These are phyloP conservation scores for Drosophila fuyamai DNA, from an alignment of 1,140 invertebrate species.

Conservation along the genomic window DNA sequence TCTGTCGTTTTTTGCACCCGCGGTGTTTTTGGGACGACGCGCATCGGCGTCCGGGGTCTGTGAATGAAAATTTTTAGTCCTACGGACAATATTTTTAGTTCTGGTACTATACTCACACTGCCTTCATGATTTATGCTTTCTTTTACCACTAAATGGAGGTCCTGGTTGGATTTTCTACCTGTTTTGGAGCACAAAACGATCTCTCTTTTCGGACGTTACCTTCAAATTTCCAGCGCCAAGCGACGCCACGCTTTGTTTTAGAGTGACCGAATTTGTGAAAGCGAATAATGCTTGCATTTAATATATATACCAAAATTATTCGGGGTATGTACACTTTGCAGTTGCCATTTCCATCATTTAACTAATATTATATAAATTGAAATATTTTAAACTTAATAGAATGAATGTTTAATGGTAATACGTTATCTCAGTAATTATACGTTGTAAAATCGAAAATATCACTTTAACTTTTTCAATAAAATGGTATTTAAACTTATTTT, in stretches of 20 bases:
- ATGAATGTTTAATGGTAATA: too few relatives aligned
- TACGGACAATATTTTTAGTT: neutral
- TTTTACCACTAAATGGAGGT: neutral
- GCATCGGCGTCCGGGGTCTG: slow-evolving; percentile 79
- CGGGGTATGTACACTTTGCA: neutral
- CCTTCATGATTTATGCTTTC: slow-evolving; percentile 53
- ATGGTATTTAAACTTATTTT: too few relatives aligned
- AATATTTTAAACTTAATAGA: too few relatives aligned
- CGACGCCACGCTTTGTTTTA: slow-evolving; percentile 64
- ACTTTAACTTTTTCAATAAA: too few relatives aligned
- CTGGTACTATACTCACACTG: slow-evolving; percentile 51
- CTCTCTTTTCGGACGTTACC: slow-evolving; percentile 47
- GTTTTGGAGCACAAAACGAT: slow-evolving; percentile 1
- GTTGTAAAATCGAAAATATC: too few relatives aligned
- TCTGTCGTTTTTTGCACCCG: slow-evolving; percentile 39
- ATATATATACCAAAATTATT: neutral
- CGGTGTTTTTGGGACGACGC: slow-evolving; percentile 62
- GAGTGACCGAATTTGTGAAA: slow-evolving; percentile 10
- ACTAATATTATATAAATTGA: too few relatives aligned
- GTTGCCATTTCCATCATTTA: too few relatives aligned
- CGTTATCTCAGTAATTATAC: too few relatives aligned
- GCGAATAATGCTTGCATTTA: neutral
- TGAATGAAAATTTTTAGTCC: neutral
- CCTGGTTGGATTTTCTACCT: neutral
- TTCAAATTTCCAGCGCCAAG: slow-evolving; percentile 69